A percentile compares a stretch with the other conserved stretches of the same genome.
Evolutionary conservation across 2,797 vertebrate genomes (phyloP).

Genomic region (Carcharodon carcharias): DNA sequence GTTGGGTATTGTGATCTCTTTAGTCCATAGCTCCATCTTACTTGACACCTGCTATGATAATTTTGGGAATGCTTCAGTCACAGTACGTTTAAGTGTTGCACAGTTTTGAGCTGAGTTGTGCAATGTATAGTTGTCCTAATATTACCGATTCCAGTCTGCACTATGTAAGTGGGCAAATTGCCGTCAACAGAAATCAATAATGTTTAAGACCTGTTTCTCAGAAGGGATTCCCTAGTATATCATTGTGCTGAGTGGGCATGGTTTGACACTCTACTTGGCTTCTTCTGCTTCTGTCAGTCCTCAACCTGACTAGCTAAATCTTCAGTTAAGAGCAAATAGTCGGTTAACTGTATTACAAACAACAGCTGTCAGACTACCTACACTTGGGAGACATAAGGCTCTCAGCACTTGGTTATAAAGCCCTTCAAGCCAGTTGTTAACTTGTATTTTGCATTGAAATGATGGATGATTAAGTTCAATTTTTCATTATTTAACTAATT

Average conservation of each 20-base stretch:
- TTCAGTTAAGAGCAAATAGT: not conserved
- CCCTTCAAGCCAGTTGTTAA: not conserved
- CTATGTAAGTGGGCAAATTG: not conserved
- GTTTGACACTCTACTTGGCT: not conserved
- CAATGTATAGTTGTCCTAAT: not conserved
- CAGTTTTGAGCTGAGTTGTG: not conserved
- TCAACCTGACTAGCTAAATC: too few species aligned
- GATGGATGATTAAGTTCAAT: not conserved
- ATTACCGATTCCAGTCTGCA: not conserved
- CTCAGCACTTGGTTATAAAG: not conserved
- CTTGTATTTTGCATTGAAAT: not conserved
- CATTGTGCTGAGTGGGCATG: not conserved
- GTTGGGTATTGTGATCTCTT: not conserved
- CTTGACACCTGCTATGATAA: not conserved
- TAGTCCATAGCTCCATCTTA: not conserved
- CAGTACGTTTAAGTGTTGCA: not conserved
- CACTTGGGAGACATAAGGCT: not conserved
- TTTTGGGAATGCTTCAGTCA: not conserved
- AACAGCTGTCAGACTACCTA: not conserved
- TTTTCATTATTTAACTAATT: not conserved
- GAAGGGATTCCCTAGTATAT: not conserved
- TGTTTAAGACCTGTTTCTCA: not conserved
- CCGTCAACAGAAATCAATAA: not conserved
- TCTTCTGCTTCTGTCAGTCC: not conserved
- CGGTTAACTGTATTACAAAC: not conserved